phyloP scores from a whole-genome alignment of 2,797 vertebrate species.

The Leucoraja ocellata region DNA sequence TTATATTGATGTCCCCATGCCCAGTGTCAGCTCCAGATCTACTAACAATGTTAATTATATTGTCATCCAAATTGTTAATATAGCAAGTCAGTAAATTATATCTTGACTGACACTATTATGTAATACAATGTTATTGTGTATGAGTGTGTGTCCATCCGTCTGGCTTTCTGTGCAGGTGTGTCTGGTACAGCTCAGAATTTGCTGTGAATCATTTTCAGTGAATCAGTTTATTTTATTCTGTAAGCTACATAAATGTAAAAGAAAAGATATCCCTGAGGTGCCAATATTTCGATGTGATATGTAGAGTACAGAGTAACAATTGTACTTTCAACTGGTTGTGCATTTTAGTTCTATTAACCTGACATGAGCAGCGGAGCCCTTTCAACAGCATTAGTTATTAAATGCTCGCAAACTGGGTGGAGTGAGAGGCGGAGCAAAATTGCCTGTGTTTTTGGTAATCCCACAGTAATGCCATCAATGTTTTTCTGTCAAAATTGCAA shows the following conservation, averaged over 20 bases:
- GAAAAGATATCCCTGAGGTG: not conserved
- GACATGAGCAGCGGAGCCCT: not conserved
- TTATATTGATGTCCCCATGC: no score
- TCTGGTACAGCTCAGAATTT: not conserved
- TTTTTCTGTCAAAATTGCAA: not conserved
- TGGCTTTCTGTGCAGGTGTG: not conserved
- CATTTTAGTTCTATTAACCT: not conserved
- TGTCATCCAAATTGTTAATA: no score
- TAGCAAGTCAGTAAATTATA: not conserved
- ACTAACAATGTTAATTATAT: no score
- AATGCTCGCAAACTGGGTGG: not conserved
- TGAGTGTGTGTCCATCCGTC: not conserved
- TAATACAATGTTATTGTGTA: not conserved
- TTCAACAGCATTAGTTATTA: not conserved
- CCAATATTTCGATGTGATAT: not conserved
- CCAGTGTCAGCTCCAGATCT: no score
- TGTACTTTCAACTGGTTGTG: not conserved
- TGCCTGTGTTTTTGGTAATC: not conserved
- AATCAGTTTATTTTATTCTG: not conserved
- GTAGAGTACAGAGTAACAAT: not conserved
- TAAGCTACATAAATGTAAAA: not conserved
- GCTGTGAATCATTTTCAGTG: not conserved
- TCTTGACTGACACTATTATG: not conserved
- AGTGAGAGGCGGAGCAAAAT: not conserved
- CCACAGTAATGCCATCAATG: not conserved